These are phyloP conservation scores for Baccha elongata DNA, from an alignment of 2,888 invertebrate genomes.

Conservation along the genomic window DNA sequence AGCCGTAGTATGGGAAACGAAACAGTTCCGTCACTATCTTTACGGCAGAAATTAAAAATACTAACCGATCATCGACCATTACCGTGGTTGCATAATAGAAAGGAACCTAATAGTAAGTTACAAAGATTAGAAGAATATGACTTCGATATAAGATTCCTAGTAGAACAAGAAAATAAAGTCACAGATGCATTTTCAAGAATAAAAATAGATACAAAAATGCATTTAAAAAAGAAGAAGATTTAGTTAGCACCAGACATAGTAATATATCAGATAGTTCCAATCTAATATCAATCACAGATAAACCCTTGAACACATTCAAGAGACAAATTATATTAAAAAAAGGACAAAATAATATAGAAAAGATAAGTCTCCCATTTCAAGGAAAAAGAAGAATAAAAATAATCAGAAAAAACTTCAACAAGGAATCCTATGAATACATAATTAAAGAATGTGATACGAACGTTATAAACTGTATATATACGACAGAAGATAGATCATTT, in stretches of 20 bases:
- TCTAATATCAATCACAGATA: slow-evolving; percentile 34
- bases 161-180: slow-evolving; percentile 74
- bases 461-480: slow-evolving; percentile 12
- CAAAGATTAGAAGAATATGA: slow-evolving; percentile 76
- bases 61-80: slow-evolving; percentile 76
- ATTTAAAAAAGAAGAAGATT: slow-evolving; percentile 1
- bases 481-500: slow-evolving; percentile 11
- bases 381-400: slow-evolving; percentile 18
- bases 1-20: slow-evolving; percentile 20
- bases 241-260: slow-evolving; percentile 12
- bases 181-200: slow-evolving; percentile 75
- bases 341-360: not conserved
- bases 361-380: not conserved
- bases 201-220: not conserved
- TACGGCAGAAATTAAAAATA: slow-evolving; percentile 51
- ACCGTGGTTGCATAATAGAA: slow-evolving; percentile 4
- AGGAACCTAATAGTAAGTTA: slow-evolving; percentile 75
- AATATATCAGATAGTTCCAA: not conserved
- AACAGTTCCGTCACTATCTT: slow-evolving; percentile 12
- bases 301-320: slow-evolving; percentile 14
- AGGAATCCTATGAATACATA: slow-evolving; percentile 16
- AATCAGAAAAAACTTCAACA: not conserved
- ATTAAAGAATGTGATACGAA: slow-evolving; percentile 20
- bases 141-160: slow-evolving; percentile 75
- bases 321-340: slow-evolving; percentile 21